Conservation (phyloP, 2,113 vertebrate genomes). For the Kobus ellipsiprymnus region DNA sequence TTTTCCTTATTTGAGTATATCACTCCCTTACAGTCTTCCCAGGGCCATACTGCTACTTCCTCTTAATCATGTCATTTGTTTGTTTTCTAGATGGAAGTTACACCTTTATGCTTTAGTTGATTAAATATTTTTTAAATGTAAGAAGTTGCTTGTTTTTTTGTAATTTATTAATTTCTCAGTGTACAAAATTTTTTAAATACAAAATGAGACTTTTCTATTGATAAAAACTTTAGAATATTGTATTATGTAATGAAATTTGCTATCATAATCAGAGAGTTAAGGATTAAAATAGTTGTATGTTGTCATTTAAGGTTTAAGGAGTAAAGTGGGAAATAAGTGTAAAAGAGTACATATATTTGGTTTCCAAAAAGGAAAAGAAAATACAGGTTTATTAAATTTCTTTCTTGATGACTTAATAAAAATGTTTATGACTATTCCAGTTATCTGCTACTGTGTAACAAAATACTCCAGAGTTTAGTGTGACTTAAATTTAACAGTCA, state of each 20-base stretch:
- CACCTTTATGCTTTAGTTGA: background rate
- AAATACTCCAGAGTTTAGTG: background rate
- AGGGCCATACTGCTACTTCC: background rate
- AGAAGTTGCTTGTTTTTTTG: background rate
- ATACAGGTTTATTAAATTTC: background rate
- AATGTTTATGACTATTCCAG: background rate
- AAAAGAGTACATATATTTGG: background rate
- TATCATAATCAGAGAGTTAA: background rate
- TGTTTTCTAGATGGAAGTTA: background rate
- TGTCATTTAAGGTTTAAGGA: conserved; percentile 8
- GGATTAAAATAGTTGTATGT: background rate
- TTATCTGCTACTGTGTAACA: background rate
- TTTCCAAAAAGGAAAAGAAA: background rate
- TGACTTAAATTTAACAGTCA: background rate
- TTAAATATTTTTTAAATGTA: background rate
- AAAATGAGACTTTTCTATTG: background rate
- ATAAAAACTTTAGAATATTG: background rate
- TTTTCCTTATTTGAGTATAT: background rate
- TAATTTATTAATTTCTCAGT: background rate
- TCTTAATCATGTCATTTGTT: background rate
- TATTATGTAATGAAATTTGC: background rate
- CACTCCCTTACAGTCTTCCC: background rate
- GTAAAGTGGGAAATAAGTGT: background rate
- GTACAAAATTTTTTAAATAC: background rate
- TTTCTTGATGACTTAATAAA: background rate